Percentiles rank a stretch among this genome's conserved stretches.
Conservation (phyloP, 2,113 vertebrate species). For the Alces alces region DNA sequence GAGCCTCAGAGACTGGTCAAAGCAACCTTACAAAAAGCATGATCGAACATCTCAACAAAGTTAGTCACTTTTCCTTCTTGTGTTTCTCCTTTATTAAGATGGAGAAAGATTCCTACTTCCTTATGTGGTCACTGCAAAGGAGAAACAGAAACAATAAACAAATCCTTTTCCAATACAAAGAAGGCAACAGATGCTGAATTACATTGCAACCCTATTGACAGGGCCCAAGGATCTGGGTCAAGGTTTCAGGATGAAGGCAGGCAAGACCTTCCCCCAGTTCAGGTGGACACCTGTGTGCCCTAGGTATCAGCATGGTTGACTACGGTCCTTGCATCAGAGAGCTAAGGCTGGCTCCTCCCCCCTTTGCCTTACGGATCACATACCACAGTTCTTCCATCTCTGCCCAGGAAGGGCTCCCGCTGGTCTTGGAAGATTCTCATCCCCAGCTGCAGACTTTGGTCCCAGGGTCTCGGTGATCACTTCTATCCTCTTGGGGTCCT, state of each 20-base stretch:
- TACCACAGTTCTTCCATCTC: conserved; percentile 36
- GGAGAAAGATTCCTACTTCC: background rate
- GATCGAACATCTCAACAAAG: background rate
- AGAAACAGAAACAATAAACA: background rate
- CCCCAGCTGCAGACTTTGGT: conserved; percentile 40
- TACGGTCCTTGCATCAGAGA: background rate
- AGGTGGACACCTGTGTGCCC: background rate
- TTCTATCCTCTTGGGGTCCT: background rate
- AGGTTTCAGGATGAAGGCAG: background rate
- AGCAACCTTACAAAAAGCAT: background rate
- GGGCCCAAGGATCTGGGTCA: background rate
- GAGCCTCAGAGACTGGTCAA: background rate
- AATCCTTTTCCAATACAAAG: conserved; percentile 19
- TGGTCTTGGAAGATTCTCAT: background rate
- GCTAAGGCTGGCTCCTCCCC: background rate
- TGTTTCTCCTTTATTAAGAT: conserved; percentile 24
- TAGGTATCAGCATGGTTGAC: background rate
- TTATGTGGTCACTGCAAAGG: background rate
- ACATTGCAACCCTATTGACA: background rate
- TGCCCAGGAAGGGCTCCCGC: conserved; percentile 4
- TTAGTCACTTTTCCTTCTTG: background rate
- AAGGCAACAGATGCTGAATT: background rate
- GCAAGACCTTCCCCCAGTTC: background rate
- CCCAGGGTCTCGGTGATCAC: conserved; percentile 26
- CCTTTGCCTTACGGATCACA: background rate